Conservation (phyloP, 2,797 vertebrate species). For the Megalops cyprinoides region DNA sequence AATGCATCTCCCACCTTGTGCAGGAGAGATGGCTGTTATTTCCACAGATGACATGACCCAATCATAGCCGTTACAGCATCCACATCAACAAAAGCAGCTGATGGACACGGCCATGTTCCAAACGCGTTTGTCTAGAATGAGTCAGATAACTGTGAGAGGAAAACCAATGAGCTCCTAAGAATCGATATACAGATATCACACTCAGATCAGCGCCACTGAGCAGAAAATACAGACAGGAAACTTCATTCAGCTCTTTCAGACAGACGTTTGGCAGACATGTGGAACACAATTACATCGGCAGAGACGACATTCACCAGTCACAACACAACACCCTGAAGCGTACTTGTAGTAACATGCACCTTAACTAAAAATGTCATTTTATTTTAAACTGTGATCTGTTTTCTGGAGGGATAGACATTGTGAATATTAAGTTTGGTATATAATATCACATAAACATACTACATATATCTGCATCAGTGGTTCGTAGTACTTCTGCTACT, state of each 20-base stretch:
- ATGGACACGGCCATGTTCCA: slow-evolving; percentile 67
- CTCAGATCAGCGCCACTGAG: slow-evolving; percentile 57
- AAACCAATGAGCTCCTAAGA: slow-evolving; percentile 66
- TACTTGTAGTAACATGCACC: not conserved
- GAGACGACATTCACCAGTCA: no score
- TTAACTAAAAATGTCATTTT: not conserved
- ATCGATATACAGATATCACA: slow-evolving; percentile 48
- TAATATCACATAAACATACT: no score
- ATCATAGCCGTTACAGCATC: slow-evolving; percentile 59
- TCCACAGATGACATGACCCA: slow-evolving; percentile 74
- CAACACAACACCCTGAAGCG: not conserved
- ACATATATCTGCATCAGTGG: no score
- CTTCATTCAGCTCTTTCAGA: not conserved
- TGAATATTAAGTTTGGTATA: no score
- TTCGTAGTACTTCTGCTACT: no score
- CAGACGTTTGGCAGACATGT: not conserved
- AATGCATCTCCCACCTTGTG: slow-evolving; percentile 77
- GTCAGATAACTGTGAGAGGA: slow-evolving; percentile 69
- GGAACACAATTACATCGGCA: not conserved
- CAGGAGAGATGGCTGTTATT: slow-evolving; percentile 76
- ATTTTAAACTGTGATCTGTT: not conserved
- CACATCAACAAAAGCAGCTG: slow-evolving; percentile 59
- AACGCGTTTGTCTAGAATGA: slow-evolving; percentile 62
- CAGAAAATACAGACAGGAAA: slow-evolving; percentile 39
- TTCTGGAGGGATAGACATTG: no score